Base-by-base conservation (phyloP, 2,113 vertebrate species). In the Tympanuchus pallidicinctus region DNA sequence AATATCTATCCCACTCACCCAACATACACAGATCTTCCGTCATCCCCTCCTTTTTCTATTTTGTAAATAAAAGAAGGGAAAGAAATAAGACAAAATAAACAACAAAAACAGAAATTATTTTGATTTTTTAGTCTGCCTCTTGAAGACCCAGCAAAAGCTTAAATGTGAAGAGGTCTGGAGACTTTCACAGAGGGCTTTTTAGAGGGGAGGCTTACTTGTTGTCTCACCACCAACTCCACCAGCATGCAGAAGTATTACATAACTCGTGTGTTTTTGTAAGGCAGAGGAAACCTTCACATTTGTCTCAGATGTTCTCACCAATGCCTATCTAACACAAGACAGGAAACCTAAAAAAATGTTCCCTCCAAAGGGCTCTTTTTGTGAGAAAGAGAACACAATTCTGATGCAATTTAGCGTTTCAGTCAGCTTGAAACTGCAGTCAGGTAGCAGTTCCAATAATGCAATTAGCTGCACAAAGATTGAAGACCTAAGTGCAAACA, bases 401-500 rank as follows among this genome's bases (percentile, higher is more conserved):
- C 77, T 69, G 25, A 32, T 78, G 16, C 8, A 40, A 45, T 47
- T 50, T n/a, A 12, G 25, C 70, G 7, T 10, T 11, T 6, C 38
- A 36, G 5, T 25, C 54, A 56, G 65, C 84, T 50, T 2, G 3
- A 75, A 38, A 70, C 82, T 89, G 40, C 38, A 72, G 72, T 48
- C 79, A 66, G 30, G 50, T 6, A 65, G 38, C 64, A 73, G 75
- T 52, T 92, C 32, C 32, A 45, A 28, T 1, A 2, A 2, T 78
- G 74, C 84, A 88, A 84, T 87, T 85, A 93, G 57, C 47, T 64
- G 54, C 74, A 54, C 50, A 84, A 93, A 84, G 34, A 32, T 27
- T 77, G 63, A n/a, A 87, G 59, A 91, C 36, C 40, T 47, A 93
- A 74, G 34, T 47, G 88, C 69, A 92, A 87, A 93, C 72, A 92